Conservation (phyloP, 37 sponge, comb jelly and placozoan species). For the Cliona cf. orientalis region DNA sequence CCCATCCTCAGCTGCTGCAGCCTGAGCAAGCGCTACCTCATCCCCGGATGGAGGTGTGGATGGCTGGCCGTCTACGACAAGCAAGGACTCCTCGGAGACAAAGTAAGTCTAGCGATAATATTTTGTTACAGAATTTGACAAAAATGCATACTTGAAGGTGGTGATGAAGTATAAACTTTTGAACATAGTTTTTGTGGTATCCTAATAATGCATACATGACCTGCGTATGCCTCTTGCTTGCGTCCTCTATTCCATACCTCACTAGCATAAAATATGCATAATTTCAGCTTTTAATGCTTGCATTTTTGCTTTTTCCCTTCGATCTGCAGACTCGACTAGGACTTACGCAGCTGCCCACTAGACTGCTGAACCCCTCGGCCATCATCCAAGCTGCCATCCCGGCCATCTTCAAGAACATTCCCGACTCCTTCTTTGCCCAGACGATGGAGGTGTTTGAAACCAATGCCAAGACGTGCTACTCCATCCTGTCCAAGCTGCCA, state of each 20-base stretch:
- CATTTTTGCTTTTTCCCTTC: no score
- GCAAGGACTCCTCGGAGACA: slow-evolving; percentile 50
- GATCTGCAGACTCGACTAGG: slow-evolving; percentile 58
- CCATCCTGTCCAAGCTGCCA: slow-evolving; percentile 32
- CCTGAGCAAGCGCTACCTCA: slow-evolving; percentile 78
- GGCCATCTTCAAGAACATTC: slow-evolving; percentile 61
- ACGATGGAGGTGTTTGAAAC: slow-evolving; percentile 34
- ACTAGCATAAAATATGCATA: no score
- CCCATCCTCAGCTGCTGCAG: slow-evolving; percentile 86
- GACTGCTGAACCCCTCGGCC: slow-evolving; percentile 78
- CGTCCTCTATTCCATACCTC: no score
- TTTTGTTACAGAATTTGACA: no score
- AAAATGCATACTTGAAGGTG: no score
- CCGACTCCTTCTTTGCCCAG: slow-evolving; percentile 53
- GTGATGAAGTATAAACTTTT: no score
- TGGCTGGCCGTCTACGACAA: slow-evolving; percentile 91
- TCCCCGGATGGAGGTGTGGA: slow-evolving; percentile 97
- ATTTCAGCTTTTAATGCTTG: no score
- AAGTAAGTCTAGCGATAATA: slow-evolving; percentile 21
- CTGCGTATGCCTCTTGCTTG: neutral
- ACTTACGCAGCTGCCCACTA: slow-evolving; percentile 53
- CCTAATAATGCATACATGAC: neutral
- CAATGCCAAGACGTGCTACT: slow-evolving; percentile 57
- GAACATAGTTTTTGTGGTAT: neutral
- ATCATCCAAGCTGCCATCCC: slow-evolving; percentile 87